Percentiles rank a stretch among this genome's conserved stretches.
These are phyloP conservation scores for Ochropleura plecta DNA, from an alignment of 2,888 invertebrate species.

Conservation along the genomic window DNA sequence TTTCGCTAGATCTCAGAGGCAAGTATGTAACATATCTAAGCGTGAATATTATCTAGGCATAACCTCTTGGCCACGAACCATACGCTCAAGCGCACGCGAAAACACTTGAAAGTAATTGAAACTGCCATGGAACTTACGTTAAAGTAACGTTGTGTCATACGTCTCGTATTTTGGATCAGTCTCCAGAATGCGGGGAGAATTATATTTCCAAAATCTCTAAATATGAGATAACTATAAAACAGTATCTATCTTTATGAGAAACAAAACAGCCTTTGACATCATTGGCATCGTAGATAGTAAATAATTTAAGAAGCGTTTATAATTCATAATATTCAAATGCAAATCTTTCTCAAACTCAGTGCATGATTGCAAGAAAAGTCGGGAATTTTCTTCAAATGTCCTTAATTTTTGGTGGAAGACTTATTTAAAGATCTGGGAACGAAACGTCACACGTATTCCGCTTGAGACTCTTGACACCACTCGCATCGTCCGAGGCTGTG, in stretches of 20 bases:
- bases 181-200: not conserved
- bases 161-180: not conserved
- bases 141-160: not conserved
- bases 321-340: too few species aligned
- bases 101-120: not conserved
- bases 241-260: too few species aligned
- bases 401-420: not conserved
- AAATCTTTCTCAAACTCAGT: too few species aligned
- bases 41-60: conserved; percentile 25
- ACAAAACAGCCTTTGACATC: too few species aligned
- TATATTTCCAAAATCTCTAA: too few species aligned
- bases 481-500: not conserved
- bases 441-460: not conserved
- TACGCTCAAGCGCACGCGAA: not conserved
- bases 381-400: not conserved
- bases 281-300: too few species aligned
- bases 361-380: too few species aligned
- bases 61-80: conserved; percentile 12
- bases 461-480: not conserved
- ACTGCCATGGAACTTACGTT: not conserved
- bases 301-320: too few species aligned
- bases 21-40: conserved; percentile 8
- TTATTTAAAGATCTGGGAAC: not conserved
- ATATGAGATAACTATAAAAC: too few species aligned
- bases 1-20: conserved; percentile 38